Evolutionary conservation across 1,140 invertebrate species (phyloP).

Genomic region (Drosophila yakuba): DNA sequence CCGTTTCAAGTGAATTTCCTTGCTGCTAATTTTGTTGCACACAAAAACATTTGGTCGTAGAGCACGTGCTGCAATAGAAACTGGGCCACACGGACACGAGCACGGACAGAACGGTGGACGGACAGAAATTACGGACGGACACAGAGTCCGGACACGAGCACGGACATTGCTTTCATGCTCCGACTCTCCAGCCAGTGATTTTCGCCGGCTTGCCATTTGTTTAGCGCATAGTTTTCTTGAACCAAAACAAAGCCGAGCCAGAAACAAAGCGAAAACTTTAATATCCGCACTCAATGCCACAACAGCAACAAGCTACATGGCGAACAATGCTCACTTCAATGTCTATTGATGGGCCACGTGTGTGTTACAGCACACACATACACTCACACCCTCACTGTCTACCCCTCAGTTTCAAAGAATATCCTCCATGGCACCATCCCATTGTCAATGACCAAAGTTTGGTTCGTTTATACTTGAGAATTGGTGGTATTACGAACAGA

Average conservation of each 20-base stretch:
- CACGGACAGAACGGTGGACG: slow-evolving; percentile 6
- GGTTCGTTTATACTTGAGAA: slow-evolving; percentile 37
- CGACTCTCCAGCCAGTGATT: slow-evolving; percentile 54
- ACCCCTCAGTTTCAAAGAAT: neutral
- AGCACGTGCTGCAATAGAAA: slow-evolving; percentile 53
- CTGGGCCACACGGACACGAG: slow-evolving; percentile 59
- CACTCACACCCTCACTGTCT: slow-evolving; percentile 7
- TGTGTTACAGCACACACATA: slow-evolving; percentile 29
- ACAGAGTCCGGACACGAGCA: slow-evolving; percentile 22
- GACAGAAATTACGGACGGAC: slow-evolving; percentile 2
- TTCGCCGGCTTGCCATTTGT: slow-evolving; percentile 57
- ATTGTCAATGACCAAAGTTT: slow-evolving; percentile 13
- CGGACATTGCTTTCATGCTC: slow-evolving; percentile 58
- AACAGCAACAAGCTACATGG: slow-evolving; percentile 53
- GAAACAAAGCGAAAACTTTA: slow-evolving; percentile 56
- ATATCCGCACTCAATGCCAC: slow-evolving; percentile 65
- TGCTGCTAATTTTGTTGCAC: slow-evolving; percentile 75
- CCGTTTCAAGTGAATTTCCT: slow-evolving; percentile 79
- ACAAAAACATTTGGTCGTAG: slow-evolving; percentile 15
- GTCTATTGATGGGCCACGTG: slow-evolving; percentile 66
- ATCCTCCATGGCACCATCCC: neutral
- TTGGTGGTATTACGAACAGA: neutral
- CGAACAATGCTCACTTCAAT: slow-evolving; percentile 54
- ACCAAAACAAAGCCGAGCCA: slow-evolving; percentile 38
- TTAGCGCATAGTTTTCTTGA: slow-evolving; percentile 61